Evolutionary conservation across 2,888 invertebrate genomes (phyloP), one percentile per base, ranked within the genome.

Genomic region (Spialia ferax): DNA sequence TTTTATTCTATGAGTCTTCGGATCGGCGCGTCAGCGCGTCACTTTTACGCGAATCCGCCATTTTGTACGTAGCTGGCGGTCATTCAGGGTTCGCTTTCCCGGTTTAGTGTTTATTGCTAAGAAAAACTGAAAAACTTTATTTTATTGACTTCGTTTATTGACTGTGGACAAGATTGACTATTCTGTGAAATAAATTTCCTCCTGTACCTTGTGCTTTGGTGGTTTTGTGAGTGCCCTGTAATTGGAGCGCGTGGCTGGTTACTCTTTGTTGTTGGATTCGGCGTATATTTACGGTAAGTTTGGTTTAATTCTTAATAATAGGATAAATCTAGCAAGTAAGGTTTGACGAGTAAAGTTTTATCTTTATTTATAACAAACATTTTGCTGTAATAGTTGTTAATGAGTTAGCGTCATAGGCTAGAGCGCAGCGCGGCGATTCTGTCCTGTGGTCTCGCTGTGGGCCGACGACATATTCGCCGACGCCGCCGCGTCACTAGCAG

Each of bases 11-110:
- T 86, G 83, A 79, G 74, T 73, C 81, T 80, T 83, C 42, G 13
- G 38, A 82, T 86, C 88, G 86, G 90, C 89, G 89, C 89, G 88
- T 89, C 90, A 89, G 86, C 91, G 92, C 93, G 92, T 93, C 93
- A 91, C 91, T 91, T 90, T 89, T 89, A 86, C 89, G 88, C 88
- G 87, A 89, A 91, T 93, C 94, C 93, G 94, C 94, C 94, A 94
- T 94, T 94, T 94, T 94, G 94, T 92, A 93, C 89, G 92, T 91
- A 86, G 93, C 91, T 91, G 92, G 94, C 92, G 91, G 94, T 91
- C 90, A 88, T 88, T 89, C 87, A 84, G 83, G 89, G 84, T 87
- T 86, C 84, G 88, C 86, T 89, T 87, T 88, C 85, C 86, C 85
- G 84, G 88, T 86, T 85, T 82, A 85, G 90, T 89, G 93, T 88